Conservation (phyloP, 2,888 invertebrate species). For the Phalangium opilio region DNA sequence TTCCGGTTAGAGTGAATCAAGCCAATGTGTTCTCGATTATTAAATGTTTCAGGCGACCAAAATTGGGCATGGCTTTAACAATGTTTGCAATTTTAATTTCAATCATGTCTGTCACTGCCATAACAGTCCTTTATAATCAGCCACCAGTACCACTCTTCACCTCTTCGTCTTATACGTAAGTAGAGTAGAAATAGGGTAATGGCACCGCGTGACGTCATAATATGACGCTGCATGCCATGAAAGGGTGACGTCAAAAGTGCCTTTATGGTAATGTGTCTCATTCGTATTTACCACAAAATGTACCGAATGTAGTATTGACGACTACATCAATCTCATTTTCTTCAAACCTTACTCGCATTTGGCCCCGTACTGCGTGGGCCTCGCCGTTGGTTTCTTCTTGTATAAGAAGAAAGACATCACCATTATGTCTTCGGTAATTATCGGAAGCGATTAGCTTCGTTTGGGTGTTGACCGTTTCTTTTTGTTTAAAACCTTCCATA, state of each 20-base stretch:
- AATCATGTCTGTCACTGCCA: slow-evolving; percentile 8
- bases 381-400: slow-evolving; percentile 14
- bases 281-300: no score
- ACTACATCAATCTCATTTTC: no score
- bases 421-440: not conserved
- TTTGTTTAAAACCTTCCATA: slow-evolving; percentile 1
- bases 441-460: no score
- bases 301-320: no score
- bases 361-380: slow-evolving; percentile 15
- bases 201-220: no score
- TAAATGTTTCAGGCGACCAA: slow-evolving; percentile 13
- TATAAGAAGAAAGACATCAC: slow-evolving; percentile 11
- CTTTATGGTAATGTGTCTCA: no score
- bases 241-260: no score
- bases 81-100: slow-evolving; percentile 11
- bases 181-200: no score
- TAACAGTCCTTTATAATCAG: slow-evolving; percentile 13
- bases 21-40: no score
- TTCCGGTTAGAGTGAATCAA: no score
- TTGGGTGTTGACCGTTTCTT: no score
- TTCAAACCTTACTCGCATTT: slow-evolving; percentile 16
- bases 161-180: slow-evolving; percentile 14
- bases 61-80: slow-evolving; percentile 10
- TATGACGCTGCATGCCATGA: no score
- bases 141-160: slow-evolving; percentile 15